phyloP scores from a whole-genome alignment of 2,797 vertebrate genomes.

The Phrynocephalus vlangalii region DNA sequence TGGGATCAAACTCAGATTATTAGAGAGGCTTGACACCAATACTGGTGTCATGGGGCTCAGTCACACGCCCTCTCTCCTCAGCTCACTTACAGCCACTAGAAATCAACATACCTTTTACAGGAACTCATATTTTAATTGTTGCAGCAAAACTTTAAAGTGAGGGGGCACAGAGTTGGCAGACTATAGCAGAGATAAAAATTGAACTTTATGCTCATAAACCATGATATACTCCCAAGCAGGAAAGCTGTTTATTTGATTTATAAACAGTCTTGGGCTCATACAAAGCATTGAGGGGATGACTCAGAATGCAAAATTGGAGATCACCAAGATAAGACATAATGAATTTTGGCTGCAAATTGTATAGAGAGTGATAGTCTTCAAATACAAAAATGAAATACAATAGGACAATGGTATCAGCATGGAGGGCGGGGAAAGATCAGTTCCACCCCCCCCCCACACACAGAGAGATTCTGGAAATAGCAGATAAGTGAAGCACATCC shows the following conservation, averaged over 20 bases:
- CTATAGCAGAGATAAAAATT: conserved; percentile 17
- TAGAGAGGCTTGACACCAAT: too few relatives aligned
- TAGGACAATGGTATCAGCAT: background rate
- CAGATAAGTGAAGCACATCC: too few relatives aligned
- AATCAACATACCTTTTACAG: background rate
- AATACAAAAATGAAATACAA: conserved; percentile 30
- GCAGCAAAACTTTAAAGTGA: conserved; percentile 23
- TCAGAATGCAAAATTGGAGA: conserved; percentile 18
- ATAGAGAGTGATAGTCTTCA: background rate
- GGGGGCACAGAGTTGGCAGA: background rate
- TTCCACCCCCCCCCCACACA: too few relatives aligned
- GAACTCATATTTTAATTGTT: background rate
- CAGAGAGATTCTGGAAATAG: too few relatives aligned
- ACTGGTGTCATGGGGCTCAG: too few relatives aligned
- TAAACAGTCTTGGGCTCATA: conserved; percentile 18
- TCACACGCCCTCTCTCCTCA: background rate
- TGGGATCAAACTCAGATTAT: too few relatives aligned
- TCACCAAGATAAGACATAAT: conserved; percentile 29
- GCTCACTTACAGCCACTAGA: background rate
- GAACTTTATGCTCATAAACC: conserved; percentile 19
- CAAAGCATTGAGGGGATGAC: conserved; percentile 14
- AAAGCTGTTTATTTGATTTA: conserved; percentile 23
- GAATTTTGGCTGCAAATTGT: background rate
- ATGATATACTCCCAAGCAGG: conserved; percentile 12
- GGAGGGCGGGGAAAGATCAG: too few relatives aligned